These are phyloP conservation scores for Festucalex cinctus DNA, from an alignment of 2,113 vertebrate species.

Conservation along the genomic window DNA sequence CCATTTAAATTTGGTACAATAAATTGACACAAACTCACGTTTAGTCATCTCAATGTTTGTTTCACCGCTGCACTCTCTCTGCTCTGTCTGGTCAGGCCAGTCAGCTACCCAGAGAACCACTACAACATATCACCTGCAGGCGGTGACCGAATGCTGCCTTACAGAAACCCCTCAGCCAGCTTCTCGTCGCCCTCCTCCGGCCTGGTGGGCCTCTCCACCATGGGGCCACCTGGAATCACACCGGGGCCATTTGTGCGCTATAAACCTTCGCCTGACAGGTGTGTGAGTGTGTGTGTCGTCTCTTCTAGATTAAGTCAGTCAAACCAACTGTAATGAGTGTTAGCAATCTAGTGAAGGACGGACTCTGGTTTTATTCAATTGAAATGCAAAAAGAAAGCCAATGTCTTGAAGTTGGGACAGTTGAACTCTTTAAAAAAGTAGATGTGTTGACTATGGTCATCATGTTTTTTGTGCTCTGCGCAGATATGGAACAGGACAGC, in stretches of 20 bases:
- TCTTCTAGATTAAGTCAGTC: background rate
- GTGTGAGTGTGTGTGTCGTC: conserved; percentile 56
- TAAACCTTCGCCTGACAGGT: conserved; percentile 86
- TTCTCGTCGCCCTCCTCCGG: conserved; percentile 80
- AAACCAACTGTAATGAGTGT: conserved; percentile 11
- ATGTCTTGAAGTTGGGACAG: background rate
- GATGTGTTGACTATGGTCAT: too few species aligned
- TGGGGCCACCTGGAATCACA: conserved; percentile 56
- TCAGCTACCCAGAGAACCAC: conserved; percentile 90
- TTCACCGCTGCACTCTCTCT: background rate
- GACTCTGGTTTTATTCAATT: conserved; percentile 36
- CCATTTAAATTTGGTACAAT: too few species aligned
- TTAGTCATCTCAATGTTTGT: background rate
- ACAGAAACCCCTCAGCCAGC: conserved; percentile 87
- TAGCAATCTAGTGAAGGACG: background rate
- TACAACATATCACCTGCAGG: conserved; percentile 76
- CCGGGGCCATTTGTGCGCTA: conserved; percentile 75
- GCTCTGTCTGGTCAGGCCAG: conserved; percentile 70
- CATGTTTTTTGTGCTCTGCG: background rate
- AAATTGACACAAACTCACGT: too few species aligned
- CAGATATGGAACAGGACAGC: conserved; percentile 75
- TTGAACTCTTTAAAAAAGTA: background rate
- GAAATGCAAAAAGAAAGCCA: conserved; percentile 35
- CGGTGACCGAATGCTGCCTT: conserved; percentile 75
- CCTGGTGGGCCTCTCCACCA: conserved; percentile 42